Evolutionary conservation across 2,113 vertebrate species (phyloP), one percentile per base, ranked within the genome.

Genomic region (Synchiropus splendidus): DNA sequence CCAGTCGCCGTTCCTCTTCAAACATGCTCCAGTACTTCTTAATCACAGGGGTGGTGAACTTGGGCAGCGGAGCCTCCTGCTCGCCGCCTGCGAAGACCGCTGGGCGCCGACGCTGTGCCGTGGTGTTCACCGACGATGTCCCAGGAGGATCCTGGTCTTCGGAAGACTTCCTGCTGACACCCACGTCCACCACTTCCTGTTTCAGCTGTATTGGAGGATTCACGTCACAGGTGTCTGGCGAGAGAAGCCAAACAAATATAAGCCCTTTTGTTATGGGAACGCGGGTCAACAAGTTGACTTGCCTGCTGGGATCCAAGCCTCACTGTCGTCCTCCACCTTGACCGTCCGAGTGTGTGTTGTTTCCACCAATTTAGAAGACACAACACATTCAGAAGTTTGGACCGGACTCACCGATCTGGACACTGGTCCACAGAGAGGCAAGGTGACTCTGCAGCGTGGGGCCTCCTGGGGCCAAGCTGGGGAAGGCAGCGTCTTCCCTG

Each of bases 251-350:
- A 27, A 27, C 4, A 27, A 27, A 8, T 5, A 27, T 5, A 27
- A 13, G 6, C 35, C 14, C 13, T 36, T n/a, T 36, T 11, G 3
- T n/a, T n/a, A n/a, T n/a, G n/a, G n/a, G n/a, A n/a, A n/a, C n/a
- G n/a, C n/a, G n/a, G n/a, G 6, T 36, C 1, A 36, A 15, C 16
- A 31, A 18, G 52, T 67, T 67, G 0, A 75, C 69, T 33, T 16
- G 48, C 45, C 12, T 12, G 48, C 14, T 70, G 57, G 16, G 45
- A 1, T 10, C 74, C 75, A 74, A 40, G 58, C 44, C 5, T 64
- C 70, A 0, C 61, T 51, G 2, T 50, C 54, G 5, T 59, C 57
- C 56, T 82, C 79, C 56, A 67, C 43, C 18, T 82, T 82, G 61
- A 82, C 70, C 16, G 52, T 8, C 21, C 8, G 4, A 4, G 21